Evolutionary conservation across 2,113 vertebrate genomes (phyloP), one percentile per base, ranked within the genome.

Genomic region (Equus quagga): DNA sequence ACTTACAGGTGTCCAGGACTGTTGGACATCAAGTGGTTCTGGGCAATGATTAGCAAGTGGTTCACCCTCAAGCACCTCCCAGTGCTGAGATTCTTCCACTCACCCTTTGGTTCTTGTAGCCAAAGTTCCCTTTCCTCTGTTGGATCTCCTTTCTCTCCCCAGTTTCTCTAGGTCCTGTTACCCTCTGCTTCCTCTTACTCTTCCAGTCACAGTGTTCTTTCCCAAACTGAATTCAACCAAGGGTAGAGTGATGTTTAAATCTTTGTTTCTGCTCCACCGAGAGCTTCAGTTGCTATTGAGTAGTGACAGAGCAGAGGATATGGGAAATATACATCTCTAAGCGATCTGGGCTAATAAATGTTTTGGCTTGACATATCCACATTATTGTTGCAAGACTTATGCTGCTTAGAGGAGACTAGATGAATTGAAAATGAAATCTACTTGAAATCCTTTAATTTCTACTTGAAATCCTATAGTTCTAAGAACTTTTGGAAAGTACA

Each of bases 171-270:
- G 8, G n/a, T 58, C 33, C 28, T 67, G 46, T 26, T 23, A 31
- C 14, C 10, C 6, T 11, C 11, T 72, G n/a, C 36, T 80, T 65
- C 21, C 11, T 70, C 5, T 67, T 73, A 26, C 3, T 92, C 24
- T 81, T 86, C 7, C 11, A 76, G 6, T 93, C 33, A 82, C 51
- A 72, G 51, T 67, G 80, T 80, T 90, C n/a, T 36, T 18, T 26
- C 49, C 3, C 7, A 41, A 65, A 60, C 24, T 58, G 58, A 5
- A n/a, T 54, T 36, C 15, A 80, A 33, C 17, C n/a, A 80, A 44
- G 28, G 21, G 51, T 58, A 85, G 65, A 96, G 26, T 75, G 23
- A 60, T 92, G n/a, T 76, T 85, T 65, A 89, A 75, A 81, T 75
- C 49, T 80, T n/a, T 69, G 26, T 75, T 86, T 54, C 60, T 86